Base-by-base conservation (phyloP, 2,888 invertebrate species). In the Agriopis marginaria region DNA sequence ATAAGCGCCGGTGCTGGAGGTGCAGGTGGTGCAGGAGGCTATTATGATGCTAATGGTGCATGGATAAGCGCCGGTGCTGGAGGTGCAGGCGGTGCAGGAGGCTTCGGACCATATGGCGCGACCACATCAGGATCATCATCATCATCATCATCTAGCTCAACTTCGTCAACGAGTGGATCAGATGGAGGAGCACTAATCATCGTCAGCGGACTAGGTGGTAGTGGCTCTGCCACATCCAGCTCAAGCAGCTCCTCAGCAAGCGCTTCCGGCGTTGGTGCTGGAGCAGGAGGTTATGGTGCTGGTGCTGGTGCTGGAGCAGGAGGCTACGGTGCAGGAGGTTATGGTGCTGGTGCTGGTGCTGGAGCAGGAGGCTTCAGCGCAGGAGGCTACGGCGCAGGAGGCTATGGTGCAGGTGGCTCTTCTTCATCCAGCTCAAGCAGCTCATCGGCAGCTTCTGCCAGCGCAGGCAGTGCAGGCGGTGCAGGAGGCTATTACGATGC, bases 221-320 rank as follows among this genome's bases (percentile, higher is more conserved):
- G 23, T 51, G 51, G 10, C 51, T 51, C 51, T 9, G 23, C 51
- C 10, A 23, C 23, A 10, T 51, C 54, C 12, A 54, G 54, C 54
- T 39, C 54, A 12, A 54, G 54, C 54, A 54, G 54, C 3, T 39
- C 54, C 3, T 39, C 54, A 39, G 0, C 49, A 5, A 12, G 5
- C 39, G 32, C 53, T 7, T 7, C 14, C 32, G 39, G 55, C 12
- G 12, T 45, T 23, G 23, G 45, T n/a, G n/a, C n/a, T 59, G 58
- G 45, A 4, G 14, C 49, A 39, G 49, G 58, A 59, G 32, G 60
- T 3, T 60, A 49, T 17, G n/a, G n/a, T n/a, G n/a, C n/a, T n/a
- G n/a, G n/a, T n/a, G n/a, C n/a, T n/a, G n/a, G n/a, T n/a, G n/a
- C n/a, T 45, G 47, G 59, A 10, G 59, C 47, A 47, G 59, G 58